These are phyloP conservation scores for Drosophila sucinea DNA, from an alignment of 1,140 invertebrate genomes.

Conservation along the genomic window DNA sequence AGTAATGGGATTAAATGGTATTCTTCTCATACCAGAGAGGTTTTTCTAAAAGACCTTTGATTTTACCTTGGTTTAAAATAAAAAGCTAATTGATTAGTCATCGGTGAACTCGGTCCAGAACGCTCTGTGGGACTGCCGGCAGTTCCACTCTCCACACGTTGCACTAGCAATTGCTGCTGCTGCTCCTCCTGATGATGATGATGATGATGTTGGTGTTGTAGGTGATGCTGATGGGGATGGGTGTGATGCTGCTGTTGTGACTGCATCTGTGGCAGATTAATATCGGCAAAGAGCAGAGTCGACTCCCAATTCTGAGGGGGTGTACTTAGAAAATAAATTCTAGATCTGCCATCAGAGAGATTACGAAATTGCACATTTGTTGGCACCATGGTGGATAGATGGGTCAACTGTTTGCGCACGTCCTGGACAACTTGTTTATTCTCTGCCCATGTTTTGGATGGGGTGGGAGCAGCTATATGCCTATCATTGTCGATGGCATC, in stretches of 20 bases:
- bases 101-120: conserved; percentile 45
- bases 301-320: conserved; percentile 93
- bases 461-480: conserved; percentile 70
- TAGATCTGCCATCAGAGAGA: conserved; percentile 89
- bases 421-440: conserved; percentile 91
- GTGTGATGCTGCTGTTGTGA: neutral
- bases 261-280: conserved; percentile 83
- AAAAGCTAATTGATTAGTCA: conserved; percentile 34
- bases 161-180: conserved; percentile 49
- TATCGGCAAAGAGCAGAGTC: conserved; percentile 93
- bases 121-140: conserved; percentile 32
- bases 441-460: conserved; percentile 89
- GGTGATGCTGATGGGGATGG: neutral
- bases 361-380: conserved; percentile 91
- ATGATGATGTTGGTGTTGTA: neutral
- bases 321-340: conserved; percentile 95
- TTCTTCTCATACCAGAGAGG: neutral
- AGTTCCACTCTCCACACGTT: conserved; percentile 38
- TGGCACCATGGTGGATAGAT: conserved; percentile 90
- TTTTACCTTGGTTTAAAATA: conserved; percentile 56
- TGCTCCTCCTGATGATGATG: conserved; percentile 52
- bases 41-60: too few relatives aligned
- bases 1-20: neutral
- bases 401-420: conserved; percentile 90
- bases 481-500: conserved; percentile 73